Base-by-base conservation (phyloP, 1,140 invertebrate genomes). In the Forficula auricularia region DNA sequence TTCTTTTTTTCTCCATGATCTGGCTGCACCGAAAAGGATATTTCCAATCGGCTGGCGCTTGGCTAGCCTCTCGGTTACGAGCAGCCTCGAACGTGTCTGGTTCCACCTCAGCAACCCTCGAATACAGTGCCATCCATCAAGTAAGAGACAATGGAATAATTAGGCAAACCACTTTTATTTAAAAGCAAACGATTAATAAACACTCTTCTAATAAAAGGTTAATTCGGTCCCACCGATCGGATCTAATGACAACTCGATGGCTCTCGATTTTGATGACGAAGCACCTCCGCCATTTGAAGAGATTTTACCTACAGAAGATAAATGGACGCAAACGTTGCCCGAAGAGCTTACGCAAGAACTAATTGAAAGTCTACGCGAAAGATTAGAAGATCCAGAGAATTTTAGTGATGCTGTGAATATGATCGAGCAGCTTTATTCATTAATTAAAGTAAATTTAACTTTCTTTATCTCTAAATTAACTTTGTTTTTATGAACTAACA, bases 361-460 rank as follows among this genome's bases (percentile, higher is more conserved):
- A 14, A 57, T 84, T 35, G 72, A 72, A 49, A 71, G 72, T 41
- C 61, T 84, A 2, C 64, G 73, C 40, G 72, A 77, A 40, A 73
- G 72, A 49, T 54, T 82, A 2, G 74, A 79, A 44, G 74, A 78
- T 54, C 80, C 79, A 0, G 70, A 76, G 34, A 75, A 77, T 42
- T 79, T 79, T 48, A 70, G 73, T 33, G 74, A 81, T 51, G 79
- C 79, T 1, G 65, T 75, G 16, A 76, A 80, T 57, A 79, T 79
- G 65, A 82, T 82, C 39, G 79, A 82, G 52, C 74, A 79, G 46
- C 58, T 83, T 2, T 83, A 83, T 50, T 79, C 82, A 55, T 63
- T 79, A 18, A 81, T 82, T 36, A 79, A 81, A 52, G 71, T 79
- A 13, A 36, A 7, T 13, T n/a, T n/a, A n/a, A 39, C 14, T 7